These are phyloP conservation scores for Philonicus albiceps DNA, from an alignment of 2,888 invertebrate genomes.

Conservation along the genomic window DNA sequence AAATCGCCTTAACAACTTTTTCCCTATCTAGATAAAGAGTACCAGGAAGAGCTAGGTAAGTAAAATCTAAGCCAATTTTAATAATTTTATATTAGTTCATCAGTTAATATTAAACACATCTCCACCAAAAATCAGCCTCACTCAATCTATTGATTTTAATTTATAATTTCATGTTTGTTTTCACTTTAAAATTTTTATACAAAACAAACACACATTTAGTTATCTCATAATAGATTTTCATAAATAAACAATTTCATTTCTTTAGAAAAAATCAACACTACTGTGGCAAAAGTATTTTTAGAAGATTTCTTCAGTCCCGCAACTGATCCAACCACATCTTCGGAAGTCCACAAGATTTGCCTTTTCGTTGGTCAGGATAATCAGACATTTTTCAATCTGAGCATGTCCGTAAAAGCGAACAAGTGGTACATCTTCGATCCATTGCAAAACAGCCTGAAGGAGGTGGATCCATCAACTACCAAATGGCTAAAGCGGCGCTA, in stretches of 20 bases:
- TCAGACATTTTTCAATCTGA: slow-evolving; percentile 71
- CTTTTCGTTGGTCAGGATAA: slow-evolving; percentile 74
- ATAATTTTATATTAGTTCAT: neutral
- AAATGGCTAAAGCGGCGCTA: slow-evolving; percentile 80
- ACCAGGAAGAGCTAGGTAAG: slow-evolving; percentile 4
- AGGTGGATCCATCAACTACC: slow-evolving; percentile 64
- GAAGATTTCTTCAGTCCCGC: neutral
- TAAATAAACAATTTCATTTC: neutral
- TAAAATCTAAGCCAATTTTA: neutral
- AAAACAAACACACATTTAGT: too few relatives aligned
- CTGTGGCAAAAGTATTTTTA: neutral
- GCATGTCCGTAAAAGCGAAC: slow-evolving; percentile 66
- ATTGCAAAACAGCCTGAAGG: slow-evolving; percentile 57
- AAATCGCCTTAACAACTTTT: neutral
- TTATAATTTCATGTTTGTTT: too few relatives aligned
- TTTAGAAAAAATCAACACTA: neutral
- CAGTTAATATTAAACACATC: too few relatives aligned
- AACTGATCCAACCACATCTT: neutral
- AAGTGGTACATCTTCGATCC: slow-evolving; percentile 69
- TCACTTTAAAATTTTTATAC: too few relatives aligned
- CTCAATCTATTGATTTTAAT: too few relatives aligned
- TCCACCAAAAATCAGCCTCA: too few relatives aligned
- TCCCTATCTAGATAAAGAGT: slow-evolving; percentile 25
- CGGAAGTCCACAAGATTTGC: slow-evolving; percentile 61
- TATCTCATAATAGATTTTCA: too few relatives aligned